Evolutionary conservation across 1,140 invertebrate genomes (phyloP), one percentile per base, ranked within the genome.

Genomic region (Hypsibius dujardini): DNA sequence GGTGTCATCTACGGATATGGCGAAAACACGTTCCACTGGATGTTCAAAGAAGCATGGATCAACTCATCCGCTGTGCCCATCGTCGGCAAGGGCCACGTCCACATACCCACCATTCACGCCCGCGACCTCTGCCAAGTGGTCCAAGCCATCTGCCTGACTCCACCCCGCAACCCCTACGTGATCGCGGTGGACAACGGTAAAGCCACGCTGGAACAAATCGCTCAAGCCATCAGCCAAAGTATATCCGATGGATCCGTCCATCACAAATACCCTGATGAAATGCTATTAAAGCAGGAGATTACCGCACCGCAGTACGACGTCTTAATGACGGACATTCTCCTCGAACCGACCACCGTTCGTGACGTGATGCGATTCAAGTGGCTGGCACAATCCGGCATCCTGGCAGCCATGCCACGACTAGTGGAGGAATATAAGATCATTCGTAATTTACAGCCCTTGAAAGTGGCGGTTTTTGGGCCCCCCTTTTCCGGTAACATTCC

Each of bases 1-100:
- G 50, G 50, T 56, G n/a, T 56, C n/a, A 56, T 56, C n/a, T 56
- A 56, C 50, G 50, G 50, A 56, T 56, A 56, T 56, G 50, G 50
- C n/a, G 50, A 56, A n/a, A 56, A 56, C 50, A 7, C n/a, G 7
- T 56, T 56, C n/a, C 50, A 56, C n/a, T 56, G 50, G 50, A 7
- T 56, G 7, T 56, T 56, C 50, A 56, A 56, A 56, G 50, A 56
- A 56, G 50, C 50, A 56, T 56, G 50, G 50, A 56, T 7, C 50
- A 56, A 56, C 50, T 7, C 7, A 56, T n/a, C 7, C 7, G 50
- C 7, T 56, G 50, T 56, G n/a, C n/a, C 50, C 7, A 7, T 56
- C 7, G 7, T 56, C 7, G n/a, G n/a, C 50, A n/a, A 56, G 7
- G 50, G 50, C n/a, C n/a, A 7, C 7, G 50, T 56, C n/a, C 50